These are phyloP conservation scores for Ardeotis arabs DNA, from an alignment of 2,113 vertebrate genomes.

Conservation along the genomic window DNA sequence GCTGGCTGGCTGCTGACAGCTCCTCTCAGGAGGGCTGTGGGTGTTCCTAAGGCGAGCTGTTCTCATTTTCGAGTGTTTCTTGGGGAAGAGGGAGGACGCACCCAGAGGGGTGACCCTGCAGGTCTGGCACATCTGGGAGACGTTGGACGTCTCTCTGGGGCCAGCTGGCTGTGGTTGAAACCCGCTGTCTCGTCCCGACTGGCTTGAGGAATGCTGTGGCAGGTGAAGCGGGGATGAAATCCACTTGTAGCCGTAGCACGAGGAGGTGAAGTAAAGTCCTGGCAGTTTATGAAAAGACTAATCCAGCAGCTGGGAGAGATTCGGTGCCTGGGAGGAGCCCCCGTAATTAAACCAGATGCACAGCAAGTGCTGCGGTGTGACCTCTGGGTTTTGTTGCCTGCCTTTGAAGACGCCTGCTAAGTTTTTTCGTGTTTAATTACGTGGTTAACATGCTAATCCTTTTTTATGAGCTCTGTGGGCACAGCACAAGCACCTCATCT, in stretches of 20 bases:
- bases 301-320: neutral
- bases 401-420: slow-evolving; percentile 7
- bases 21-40: neutral
- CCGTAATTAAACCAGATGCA: neutral
- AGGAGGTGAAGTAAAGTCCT: neutral
- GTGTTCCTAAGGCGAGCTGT: neutral
- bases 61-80: neutral
- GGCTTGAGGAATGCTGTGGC: neutral
- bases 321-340: neutral
- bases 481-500: slow-evolving; percentile 21
- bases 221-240: neutral
- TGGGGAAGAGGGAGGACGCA: neutral
- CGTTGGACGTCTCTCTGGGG: neutral
- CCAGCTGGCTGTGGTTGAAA: neutral
- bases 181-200: rapidly evolving
- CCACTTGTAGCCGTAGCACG: neutral
- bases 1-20: neutral
- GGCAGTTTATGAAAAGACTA: neutral
- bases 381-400: slow-evolving; percentile 9
- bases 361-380: neutral
- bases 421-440: slow-evolving; percentile 15
- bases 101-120: neutral
- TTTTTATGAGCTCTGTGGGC: slow-evolving; percentile 34
- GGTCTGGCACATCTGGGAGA: neutral
- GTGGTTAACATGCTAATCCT: slow-evolving; percentile 39